Evolutionary conservation across 92 coral and sea anemone species (phyloP), one percentile per base, ranked within the genome.

Genomic region (Zoanthus solanderi): DNA sequence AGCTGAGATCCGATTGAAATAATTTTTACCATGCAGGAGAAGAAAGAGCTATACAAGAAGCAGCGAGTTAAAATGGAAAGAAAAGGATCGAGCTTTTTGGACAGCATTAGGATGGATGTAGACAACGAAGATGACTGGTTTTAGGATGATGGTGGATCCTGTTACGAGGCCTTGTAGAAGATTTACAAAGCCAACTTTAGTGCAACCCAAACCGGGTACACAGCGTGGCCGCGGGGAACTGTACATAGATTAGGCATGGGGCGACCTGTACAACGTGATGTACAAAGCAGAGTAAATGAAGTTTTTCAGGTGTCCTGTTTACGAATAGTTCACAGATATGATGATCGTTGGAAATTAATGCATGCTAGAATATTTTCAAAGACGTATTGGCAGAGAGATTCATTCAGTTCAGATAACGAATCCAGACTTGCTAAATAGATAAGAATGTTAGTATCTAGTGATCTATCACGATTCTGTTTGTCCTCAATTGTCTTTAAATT

Each of bases 41-140:
- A 95, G 72, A 94, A 97, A 92, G 90, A 92, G 71, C 47, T 91
- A 65, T 97, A 90, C 83, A 92, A 97, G 4, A 85, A 91, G 71
- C 99, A 97, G 80, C 93, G 92, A 68, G 85, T 78, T 53, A 92
- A 91, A 89, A 97, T 97, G 99, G 90, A 95, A 92, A 95, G 94
- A 87, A 73, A 96, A 60, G 92, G 96, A 80, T 97, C 99, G 15
- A 97, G 99, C 72, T 97, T 97, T 81, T 88, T 97, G 72, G 99
- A 97, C 90, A 97, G 99, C 89, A 97, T 97, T 50, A 85, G 99
- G 77, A 95, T 94, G 98, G 99, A 95, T 60, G 99, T 97, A 32
- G 99, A 95, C 29, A 90, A 97, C 32, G 96, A 97, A 17, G 96
- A 91, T 58, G 96, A 95, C 12, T 50, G 56, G 42, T 87, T 82